Evolutionary conservation across 2,888 invertebrate genomes (phyloP).

Genomic region (Drosophila prolongata): DNA sequence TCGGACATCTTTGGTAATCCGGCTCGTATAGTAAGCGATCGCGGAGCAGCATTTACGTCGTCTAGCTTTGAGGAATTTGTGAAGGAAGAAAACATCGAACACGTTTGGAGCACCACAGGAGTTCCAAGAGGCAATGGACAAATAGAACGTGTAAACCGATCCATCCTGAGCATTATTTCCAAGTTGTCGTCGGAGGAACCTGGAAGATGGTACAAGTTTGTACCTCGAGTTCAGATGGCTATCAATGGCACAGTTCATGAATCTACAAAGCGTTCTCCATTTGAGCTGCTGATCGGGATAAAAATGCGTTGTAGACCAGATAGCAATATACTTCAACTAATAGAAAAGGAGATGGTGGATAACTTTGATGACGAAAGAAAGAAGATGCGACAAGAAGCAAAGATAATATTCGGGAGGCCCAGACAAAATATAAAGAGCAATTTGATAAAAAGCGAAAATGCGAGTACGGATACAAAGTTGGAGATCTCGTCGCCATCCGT

Average conservation of each 20-base stretch:
- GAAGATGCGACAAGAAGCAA: too few relatives aligned
- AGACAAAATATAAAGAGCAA: slow-evolving; percentile 2
- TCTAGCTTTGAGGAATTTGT: background rate
- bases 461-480: too few relatives aligned
- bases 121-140: background rate
- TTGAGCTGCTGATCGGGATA: background rate
- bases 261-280: slow-evolving; percentile 3
- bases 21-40: background rate
- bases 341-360: too few relatives aligned
- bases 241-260: slow-evolving; percentile 1
- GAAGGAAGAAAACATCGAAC: background rate
- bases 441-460: too few relatives aligned
- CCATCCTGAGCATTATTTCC: background rate
- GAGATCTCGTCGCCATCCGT: too few relatives aligned
- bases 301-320: slow-evolving; percentile 2
- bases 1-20: too few relatives aligned
- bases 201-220: background rate
- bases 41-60: too few relatives aligned
- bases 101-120: background rate
- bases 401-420: background rate
- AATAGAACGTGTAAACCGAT: background rate
- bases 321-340: background rate
- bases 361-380: too few relatives aligned
- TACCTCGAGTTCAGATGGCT: slow-evolving; percentile 5
- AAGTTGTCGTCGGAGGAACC: too few relatives aligned